Conservation (phyloP, 2,888 invertebrate species). For the Oxytorus armatus region DNA sequence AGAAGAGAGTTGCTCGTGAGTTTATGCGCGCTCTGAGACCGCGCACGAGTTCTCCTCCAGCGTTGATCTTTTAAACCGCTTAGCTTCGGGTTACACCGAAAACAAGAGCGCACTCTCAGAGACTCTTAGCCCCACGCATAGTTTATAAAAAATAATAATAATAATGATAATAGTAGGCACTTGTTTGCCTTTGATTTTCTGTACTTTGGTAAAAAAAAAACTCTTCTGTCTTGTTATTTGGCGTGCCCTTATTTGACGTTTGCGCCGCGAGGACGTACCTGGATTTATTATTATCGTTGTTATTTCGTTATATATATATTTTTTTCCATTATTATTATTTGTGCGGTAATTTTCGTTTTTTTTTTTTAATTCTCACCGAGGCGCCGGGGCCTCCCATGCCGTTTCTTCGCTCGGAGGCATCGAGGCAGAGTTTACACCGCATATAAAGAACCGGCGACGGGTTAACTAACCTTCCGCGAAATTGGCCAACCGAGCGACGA, state of each 20-base stretch:
- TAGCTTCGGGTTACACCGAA: slow-evolving; percentile 84
- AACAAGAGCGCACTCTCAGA: slow-evolving; percentile 82
- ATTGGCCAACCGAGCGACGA: slow-evolving; percentile 68
- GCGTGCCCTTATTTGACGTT: slow-evolving; percentile 26
- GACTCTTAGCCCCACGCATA: slow-evolving; percentile 77
- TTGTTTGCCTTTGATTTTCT: slow-evolving; percentile 79
- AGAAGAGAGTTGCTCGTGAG: slow-evolving; percentile 32
- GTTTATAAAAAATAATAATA: slow-evolving; percentile 30
- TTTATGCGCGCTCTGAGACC: slow-evolving; percentile 34
- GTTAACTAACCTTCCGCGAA: slow-evolving; percentile 70
- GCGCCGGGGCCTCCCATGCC: slow-evolving; percentile 61
- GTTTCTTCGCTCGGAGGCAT: slow-evolving; percentile 57
- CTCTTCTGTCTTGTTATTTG: slow-evolving; percentile 15
- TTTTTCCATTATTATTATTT: slow-evolving; percentile 30
- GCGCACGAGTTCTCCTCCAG: slow-evolving; percentile 76
- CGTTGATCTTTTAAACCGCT: slow-evolving; percentile 84
- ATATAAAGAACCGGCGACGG: slow-evolving; percentile 58
- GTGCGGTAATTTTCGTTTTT: slow-evolving; percentile 26
- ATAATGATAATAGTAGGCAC: slow-evolving; percentile 67
- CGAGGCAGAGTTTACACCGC: slow-evolving; percentile 48
- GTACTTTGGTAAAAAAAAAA: slow-evolving; percentile 16
- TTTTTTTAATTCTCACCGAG: slow-evolving; percentile 38
- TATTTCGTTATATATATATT: slow-evolving; percentile 9
- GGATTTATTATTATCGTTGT: not conserved
- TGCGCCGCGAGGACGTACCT: not conserved